These are phyloP conservation scores for Oophaga pumilio DNA, from an alignment of 2,113 vertebrate genomes.

Conservation along the genomic window DNA sequence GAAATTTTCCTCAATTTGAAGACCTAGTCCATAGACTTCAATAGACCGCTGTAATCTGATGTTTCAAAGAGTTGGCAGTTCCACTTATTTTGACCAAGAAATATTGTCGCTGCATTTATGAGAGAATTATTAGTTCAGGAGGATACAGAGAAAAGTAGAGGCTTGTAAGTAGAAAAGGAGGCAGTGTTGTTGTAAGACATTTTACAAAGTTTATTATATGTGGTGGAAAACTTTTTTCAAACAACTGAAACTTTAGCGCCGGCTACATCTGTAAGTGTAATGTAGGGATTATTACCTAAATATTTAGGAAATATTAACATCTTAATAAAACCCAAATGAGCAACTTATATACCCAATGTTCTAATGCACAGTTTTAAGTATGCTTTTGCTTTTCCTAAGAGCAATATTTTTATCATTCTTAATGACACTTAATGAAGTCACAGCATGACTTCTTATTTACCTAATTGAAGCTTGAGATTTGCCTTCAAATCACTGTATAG, in stretches of 20 bases:
- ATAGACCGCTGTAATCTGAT: too few relatives aligned
- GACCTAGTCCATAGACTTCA: too few relatives aligned
- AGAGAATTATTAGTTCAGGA: too few relatives aligned
- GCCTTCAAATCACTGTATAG: conserved; percentile 79
- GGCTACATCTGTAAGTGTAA: too few relatives aligned
- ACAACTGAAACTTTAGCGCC: background rate
- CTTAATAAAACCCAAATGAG: background rate
- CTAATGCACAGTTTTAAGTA: conserved; percentile 69
- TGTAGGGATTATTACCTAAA: background rate
- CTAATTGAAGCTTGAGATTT: conserved; percentile 85
- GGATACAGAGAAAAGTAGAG: too few relatives aligned
- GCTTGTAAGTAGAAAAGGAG: too few relatives aligned
- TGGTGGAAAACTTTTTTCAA: background rate
- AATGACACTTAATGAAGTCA: conserved; percentile 87
- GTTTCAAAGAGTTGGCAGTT: too few relatives aligned
- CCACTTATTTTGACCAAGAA: too few relatives aligned
- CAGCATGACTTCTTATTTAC: conserved; percentile 84
- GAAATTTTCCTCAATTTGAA: too few relatives aligned
- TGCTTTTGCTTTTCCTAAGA: conserved; percentile 87
- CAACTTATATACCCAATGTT: background rate
- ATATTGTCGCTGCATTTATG: too few relatives aligned
- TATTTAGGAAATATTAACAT: background rate
- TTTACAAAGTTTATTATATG: too few relatives aligned
- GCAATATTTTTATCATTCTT: conserved; percentile 87
- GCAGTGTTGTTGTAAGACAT: too few relatives aligned